Percentiles rank a stretch among this genome's conserved stretches.
Evolutionary conservation across 2,113 vertebrate species (phyloP).

Genomic region (Scatophagus argus): DNA sequence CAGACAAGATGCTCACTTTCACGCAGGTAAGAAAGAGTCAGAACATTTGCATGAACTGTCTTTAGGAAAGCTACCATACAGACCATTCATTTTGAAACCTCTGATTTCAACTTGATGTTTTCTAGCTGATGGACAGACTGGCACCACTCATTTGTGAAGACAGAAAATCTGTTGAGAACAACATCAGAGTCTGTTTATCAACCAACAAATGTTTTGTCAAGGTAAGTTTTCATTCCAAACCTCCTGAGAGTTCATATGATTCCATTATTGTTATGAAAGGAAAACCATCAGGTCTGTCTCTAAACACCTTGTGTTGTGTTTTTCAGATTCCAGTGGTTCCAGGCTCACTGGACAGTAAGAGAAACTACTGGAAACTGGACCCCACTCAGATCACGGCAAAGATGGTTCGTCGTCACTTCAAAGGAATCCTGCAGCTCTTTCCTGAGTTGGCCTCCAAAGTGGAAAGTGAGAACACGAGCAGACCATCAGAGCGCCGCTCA

Average conservation of each 20-base stretch:
- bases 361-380: constrained; percentile 79
- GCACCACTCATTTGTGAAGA: constrained; percentile 54
- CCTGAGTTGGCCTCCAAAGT: constrained; percentile 58
- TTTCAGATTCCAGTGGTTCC: constrained; percentile 71
- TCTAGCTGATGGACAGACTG: constrained; percentile 76
- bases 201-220: constrained; percentile 78
- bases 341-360: constrained; percentile 58
- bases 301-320: not conserved
- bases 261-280: not conserved
- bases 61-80: not conserved
- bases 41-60: not conserved
- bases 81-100: too few species aligned
- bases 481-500: not conserved
- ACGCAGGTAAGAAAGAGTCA: constrained; percentile 59
- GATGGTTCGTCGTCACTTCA: constrained; percentile 66
- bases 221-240: constrained; percentile 45
- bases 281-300: not conserved
- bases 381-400: constrained; percentile 61
- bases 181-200: constrained; percentile 78
- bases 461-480: not conserved
- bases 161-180: constrained; percentile 67
- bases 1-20: constrained; percentile 71
- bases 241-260: not conserved
- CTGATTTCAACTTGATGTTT: not conserved
- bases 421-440: constrained; percentile 57